phyloP scores from a whole-genome alignment of 2,113 vertebrate genomes.

The Grammomys surdaster region DNA sequence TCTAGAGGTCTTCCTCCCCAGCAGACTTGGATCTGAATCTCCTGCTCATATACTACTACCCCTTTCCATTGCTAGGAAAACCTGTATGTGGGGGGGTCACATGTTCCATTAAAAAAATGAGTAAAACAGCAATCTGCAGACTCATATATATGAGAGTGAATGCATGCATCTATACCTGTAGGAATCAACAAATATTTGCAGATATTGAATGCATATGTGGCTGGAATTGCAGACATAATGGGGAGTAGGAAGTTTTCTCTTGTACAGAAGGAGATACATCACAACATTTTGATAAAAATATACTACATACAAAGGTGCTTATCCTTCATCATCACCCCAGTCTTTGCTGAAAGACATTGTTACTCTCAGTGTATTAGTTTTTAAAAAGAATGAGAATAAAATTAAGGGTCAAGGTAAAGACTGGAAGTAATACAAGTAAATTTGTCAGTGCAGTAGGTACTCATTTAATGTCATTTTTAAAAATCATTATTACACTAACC shows the following conservation, averaged over 20 bases:
- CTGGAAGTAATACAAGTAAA: not conserved
- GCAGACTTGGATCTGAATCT: not conserved
- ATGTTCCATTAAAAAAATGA: not conserved
- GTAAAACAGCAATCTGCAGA: not conserved
- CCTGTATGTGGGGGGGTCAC: not conserved
- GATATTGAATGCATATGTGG: not conserved
- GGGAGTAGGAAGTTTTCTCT: not conserved
- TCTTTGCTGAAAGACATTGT: no score
- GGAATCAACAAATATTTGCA: not conserved
- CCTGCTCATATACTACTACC: not conserved
- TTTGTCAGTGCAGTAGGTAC: not conserved
- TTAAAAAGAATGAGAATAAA: not conserved
- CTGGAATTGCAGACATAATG: not conserved
- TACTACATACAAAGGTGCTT: not conserved
- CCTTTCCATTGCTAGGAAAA: not conserved
- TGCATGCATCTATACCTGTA: not conserved
- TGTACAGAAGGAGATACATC: not conserved
- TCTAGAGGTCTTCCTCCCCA: not conserved
- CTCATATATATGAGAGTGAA: accelerated
- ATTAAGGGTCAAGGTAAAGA: not conserved
- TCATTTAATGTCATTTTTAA: not conserved
- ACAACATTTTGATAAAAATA: not conserved
- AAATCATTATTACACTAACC: not conserved
- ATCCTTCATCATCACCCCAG: not conserved
- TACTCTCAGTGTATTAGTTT: not conserved